Percentiles rank a stretch among this genome's conserved stretches.
These are phyloP conservation scores for Meloe dianella DNA, from an alignment of 2,888 invertebrate genomes.

Conservation along the genomic window DNA sequence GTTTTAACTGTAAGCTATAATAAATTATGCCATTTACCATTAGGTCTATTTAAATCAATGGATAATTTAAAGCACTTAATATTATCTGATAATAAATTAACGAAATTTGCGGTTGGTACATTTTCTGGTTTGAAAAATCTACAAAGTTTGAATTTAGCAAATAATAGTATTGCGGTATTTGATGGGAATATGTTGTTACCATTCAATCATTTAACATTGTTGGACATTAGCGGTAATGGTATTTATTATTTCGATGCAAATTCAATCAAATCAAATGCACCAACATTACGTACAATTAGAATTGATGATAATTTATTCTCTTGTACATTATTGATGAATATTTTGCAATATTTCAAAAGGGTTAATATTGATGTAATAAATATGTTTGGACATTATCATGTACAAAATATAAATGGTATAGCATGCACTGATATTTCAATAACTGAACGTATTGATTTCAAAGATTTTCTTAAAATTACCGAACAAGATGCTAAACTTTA, in stretches of 20 bases:
- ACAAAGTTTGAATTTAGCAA: slow-evolving; percentile 46
- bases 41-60: slow-evolving; percentile 49
- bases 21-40: slow-evolving; percentile 49
- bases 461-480: slow-evolving; percentile 44
- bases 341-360: slow-evolving; percentile 48
- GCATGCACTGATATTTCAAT: slow-evolving; percentile 48
- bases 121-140: slow-evolving; percentile 52
- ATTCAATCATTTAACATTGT: slow-evolving; percentile 41
- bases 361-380: slow-evolving; percentile 44
- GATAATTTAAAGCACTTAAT: slow-evolving; percentile 46
- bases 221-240: slow-evolving; percentile 53
- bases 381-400: slow-evolving; percentile 43
- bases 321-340: slow-evolving; percentile 46
- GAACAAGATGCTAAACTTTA: slow-evolving; percentile 37
- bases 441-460: slow-evolving; percentile 38
- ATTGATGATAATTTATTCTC: slow-evolving; percentile 53
- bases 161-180: slow-evolving; percentile 48
- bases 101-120: slow-evolving; percentile 45
- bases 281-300: slow-evolving; percentile 46
- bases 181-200: slow-evolving; percentile 48
- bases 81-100: slow-evolving; percentile 50
- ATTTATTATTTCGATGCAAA: slow-evolving; percentile 50
- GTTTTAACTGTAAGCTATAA: slow-evolving; percentile 50
- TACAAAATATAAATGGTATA: slow-evolving; percentile 53
- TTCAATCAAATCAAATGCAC: slow-evolving; percentile 44